These are phyloP conservation scores for Conopomorpha cramerella DNA, from an alignment of 1,140 invertebrate species.

Conservation along the genomic window DNA sequence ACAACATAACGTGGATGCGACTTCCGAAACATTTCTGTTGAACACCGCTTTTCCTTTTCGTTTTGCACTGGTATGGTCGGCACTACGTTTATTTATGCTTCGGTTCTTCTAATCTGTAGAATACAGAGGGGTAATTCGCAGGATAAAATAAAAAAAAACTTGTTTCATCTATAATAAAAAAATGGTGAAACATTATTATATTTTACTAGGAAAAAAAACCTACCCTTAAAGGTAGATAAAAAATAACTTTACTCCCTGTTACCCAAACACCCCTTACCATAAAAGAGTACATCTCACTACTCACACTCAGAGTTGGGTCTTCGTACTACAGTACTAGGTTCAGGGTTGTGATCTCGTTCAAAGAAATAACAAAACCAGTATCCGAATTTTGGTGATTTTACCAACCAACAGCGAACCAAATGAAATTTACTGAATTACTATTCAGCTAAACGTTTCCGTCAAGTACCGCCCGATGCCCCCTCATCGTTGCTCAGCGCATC, in stretches of 20 bases:
- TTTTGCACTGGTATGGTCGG: background rate
- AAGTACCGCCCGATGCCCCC: too few species aligned
- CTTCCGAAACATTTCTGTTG: background rate
- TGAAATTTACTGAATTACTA: too few species aligned
- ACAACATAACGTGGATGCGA: background rate
- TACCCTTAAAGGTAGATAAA: too few species aligned
- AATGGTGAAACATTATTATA: background rate
- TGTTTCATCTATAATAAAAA: background rate
- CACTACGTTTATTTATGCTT: background rate
- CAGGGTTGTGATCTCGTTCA: too few species aligned
- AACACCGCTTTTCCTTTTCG: background rate
- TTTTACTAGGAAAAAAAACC: too few species aligned
- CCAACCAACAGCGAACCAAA: background rate
- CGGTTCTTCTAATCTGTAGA: background rate
- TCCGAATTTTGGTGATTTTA: background rate
- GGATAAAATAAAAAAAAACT: background rate
- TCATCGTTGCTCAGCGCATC: slow-evolving; percentile 28
- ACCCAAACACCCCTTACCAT: too few species aligned
- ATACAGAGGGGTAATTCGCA: too few species aligned
- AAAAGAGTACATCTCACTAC: too few species aligned
- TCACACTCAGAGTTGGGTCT: too few species aligned
- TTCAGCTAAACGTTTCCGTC: background rate
- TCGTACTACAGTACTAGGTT: too few species aligned
- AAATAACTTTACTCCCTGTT: too few species aligned
- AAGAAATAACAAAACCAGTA: background rate